Evolutionary conservation across 2,888 invertebrate species (phyloP).

Genomic region (Nephrotoma flavescens): DNA sequence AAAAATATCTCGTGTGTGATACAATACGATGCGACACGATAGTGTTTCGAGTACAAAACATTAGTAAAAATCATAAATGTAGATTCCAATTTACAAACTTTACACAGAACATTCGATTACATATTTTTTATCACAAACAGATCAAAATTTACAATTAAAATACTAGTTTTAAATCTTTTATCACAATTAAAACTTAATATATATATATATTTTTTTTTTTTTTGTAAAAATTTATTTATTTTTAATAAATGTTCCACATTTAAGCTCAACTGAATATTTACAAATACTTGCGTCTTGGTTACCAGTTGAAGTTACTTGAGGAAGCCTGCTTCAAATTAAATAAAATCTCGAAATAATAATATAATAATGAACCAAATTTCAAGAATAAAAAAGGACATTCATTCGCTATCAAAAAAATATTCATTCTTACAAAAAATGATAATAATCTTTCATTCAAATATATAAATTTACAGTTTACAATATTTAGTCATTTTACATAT

Average conservation of each 20-base stretch:
- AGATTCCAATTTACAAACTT: background rate
- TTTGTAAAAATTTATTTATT: slow-evolving; percentile 1
- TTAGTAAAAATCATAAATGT: background rate
- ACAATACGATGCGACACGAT: background rate
- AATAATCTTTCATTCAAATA: background rate
- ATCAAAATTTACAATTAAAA: background rate
- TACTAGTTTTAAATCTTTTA: background rate
- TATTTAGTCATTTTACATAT: background rate
- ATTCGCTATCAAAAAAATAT: background rate
- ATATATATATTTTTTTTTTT: background rate
- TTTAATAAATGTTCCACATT: background rate
- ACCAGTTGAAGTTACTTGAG: background rate
- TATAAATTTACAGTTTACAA: background rate
- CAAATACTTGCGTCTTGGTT: background rate
- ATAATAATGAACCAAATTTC: background rate
- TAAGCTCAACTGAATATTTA: background rate
- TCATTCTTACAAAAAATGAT: background rate
- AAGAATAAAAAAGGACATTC: background rate
- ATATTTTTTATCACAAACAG: background rate
- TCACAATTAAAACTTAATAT: background rate
- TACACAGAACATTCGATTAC: background rate
- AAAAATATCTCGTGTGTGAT: background rate
- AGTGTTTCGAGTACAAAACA: background rate
- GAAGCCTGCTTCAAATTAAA: background rate
- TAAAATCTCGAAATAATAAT: background rate